phyloP scores from a whole-genome alignment of 2,797 vertebrate species.

The Scomberomorus guttatus region DNA sequence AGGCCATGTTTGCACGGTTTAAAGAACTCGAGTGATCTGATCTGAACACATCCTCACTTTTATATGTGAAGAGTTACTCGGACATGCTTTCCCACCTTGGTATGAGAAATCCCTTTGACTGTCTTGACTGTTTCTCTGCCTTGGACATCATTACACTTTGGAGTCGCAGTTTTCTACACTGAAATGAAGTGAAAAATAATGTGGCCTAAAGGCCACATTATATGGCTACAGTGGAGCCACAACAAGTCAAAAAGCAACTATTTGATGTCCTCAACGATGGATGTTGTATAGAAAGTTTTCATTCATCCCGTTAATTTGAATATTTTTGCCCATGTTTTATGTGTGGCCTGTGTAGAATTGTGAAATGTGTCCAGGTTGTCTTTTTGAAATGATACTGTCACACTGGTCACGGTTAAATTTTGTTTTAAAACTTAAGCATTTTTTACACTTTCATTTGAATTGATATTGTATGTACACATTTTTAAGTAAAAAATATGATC shows the following conservation, averaged over 20 bases:
- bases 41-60: slow-evolving; percentile 47
- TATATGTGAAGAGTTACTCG: slow-evolving; percentile 38
- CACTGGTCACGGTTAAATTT: slow-evolving; percentile 48
- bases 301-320: slow-evolving; percentile 41
- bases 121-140: slow-evolving; percentile 34
- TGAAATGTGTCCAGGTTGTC: slow-evolving; percentile 53
- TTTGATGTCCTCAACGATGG: slow-evolving; percentile 21
- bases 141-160: slow-evolving; percentile 11
- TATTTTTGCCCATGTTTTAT: slow-evolving; percentile 46
- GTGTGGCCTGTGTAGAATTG: slow-evolving; percentile 51
- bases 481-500: slow-evolving; percentile 68
- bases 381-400: slow-evolving; percentile 32
- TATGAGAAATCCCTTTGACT: slow-evolving; percentile 29
- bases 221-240: slow-evolving; percentile 6
- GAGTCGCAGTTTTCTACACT: slow-evolving; percentile 35
- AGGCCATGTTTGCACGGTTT: slow-evolving; percentile 98
- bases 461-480: slow-evolving; percentile 64
- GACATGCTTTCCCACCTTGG: slow-evolving; percentile 24
- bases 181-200: slow-evolving; percentile 5
- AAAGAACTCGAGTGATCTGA: slow-evolving; percentile 93
- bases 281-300: slow-evolving; percentile 57
- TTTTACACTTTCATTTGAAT: slow-evolving; percentile 65
- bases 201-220: neutral
- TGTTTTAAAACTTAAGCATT: slow-evolving; percentile 58
- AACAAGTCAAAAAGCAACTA: neutral